Conservation (phyloP, 2,113 vertebrate species). For the Sakesphorus luctuosus region DNA sequence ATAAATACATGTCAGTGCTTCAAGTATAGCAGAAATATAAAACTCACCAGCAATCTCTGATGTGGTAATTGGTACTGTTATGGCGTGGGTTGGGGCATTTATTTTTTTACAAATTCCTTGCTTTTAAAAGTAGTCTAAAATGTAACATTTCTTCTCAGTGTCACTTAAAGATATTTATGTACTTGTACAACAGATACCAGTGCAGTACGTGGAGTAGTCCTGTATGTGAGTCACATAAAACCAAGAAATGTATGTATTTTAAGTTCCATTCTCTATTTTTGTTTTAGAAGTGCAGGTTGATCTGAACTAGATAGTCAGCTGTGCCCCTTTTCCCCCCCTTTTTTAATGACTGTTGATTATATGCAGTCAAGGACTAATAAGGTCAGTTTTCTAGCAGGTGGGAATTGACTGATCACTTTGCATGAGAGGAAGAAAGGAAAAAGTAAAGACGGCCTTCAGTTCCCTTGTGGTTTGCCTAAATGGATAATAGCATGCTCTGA, state of each 20-base stretch:
- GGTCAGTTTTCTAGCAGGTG: background rate
- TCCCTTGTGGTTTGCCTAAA: conserved; percentile 67
- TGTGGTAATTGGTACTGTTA: background rate
- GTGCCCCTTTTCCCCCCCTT: background rate
- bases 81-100: background rate
- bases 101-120: background rate
- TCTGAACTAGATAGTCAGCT: conserved; percentile 65
- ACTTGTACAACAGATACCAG: background rate
- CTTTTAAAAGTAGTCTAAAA: background rate
- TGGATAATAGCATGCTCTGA: conserved; percentile 39
- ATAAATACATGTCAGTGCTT: background rate
- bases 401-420: background rate
- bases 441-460: conserved; percentile 17
- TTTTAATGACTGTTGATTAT: conserved; percentile 33
- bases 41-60: background rate
- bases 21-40: background rate
- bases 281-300: background rate
- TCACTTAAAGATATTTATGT: background rate
- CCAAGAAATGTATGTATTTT: background rate
- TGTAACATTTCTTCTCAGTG: background rate
- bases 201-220: background rate
- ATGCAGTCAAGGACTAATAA: background rate
- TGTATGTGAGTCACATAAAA: background rate
- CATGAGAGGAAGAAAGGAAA: background rate
- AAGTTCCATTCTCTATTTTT: background rate